Percentiles rank a stretch among this genome's conserved stretches.
Conservation (phyloP, 2,113 vertebrate species). For the Verasper variegatus region DNA sequence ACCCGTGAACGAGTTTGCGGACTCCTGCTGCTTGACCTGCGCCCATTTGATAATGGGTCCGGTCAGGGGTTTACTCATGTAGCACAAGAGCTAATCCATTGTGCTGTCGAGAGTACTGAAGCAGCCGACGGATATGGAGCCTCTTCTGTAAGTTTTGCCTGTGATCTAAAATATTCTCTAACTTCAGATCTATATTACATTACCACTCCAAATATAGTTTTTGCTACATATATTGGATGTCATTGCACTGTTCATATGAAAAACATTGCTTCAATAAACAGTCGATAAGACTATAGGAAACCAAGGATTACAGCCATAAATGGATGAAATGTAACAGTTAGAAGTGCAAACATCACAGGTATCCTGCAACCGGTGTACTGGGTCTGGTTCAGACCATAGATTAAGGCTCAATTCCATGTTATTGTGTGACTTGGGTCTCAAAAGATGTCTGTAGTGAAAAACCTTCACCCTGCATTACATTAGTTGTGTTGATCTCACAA, state of each 20-base stretch:
- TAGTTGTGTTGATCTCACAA: not conserved
- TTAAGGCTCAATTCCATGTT: not conserved
- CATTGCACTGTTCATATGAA: too few species aligned
- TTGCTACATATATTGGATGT: not conserved
- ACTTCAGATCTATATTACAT: not conserved
- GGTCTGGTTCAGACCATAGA: not conserved
- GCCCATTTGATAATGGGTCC: too few species aligned
- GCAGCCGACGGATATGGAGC: not conserved
- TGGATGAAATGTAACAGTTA: not conserved
- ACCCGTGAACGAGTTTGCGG: too few species aligned
- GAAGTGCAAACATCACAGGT: not conserved
- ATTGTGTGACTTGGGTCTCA: not conserved
- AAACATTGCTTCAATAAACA: too few species aligned
- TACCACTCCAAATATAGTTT: not conserved
- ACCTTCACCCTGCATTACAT: too few species aligned
- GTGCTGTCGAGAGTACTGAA: slow-evolving; percentile 1
- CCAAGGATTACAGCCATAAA: too few species aligned
- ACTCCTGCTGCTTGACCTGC: too few species aligned
- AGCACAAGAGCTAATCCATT: not conserved
- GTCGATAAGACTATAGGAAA: too few species aligned
- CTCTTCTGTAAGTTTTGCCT: not conserved
- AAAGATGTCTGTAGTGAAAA: not conserved
- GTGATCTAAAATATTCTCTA: not conserved
- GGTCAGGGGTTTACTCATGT: not conserved
- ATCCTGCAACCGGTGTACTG: too few species aligned